Base-by-base conservation (phyloP, 2,797 vertebrate genomes). In the Chaenodraco wilsoni region DNA sequence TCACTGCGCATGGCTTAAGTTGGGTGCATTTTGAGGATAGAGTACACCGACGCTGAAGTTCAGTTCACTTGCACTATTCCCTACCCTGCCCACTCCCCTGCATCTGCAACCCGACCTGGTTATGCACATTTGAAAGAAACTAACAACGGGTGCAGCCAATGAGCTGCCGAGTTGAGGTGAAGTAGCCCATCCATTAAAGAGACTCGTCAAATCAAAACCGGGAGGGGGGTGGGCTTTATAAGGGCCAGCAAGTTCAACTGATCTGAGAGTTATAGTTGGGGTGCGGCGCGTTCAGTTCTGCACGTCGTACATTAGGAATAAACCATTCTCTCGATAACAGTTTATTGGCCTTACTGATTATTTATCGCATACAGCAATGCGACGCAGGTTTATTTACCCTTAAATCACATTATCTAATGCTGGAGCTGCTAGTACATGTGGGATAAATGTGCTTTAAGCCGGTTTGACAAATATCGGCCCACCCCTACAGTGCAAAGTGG, bases 261-360 rank as follows among this genome's bases (percentile, higher is more conserved):
- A 76, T 79, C 58, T 59, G 41, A 48, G 89, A 87, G 89, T 93
- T 94, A 89, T 91, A 94, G 92, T 94, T 93, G 95, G 95, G 95
- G 95, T 95, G 95, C 93, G 95, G 97, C 90, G 96, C 97, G 97
- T 98, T 98, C 96, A 89, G 87, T 97, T 98, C 92, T 95, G 97
- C 97, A 98, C 97, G 97, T 98, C 97, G 92, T 95, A 95, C 94
- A 95, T 95, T 92, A 91, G 95, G 96, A 95, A 92, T 77, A 87
- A 95, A 96, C 96, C 94, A 96, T 95, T 95, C 78, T 69, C 43
- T 27, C 44, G 80, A 80, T 60, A 49, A 76, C 82, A n/a, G 55
- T 76, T 87, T 89, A 68, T 63, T 52, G 15, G 9, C 41, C 59
- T 41, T 12, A 3, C 0, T 0, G 1, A 41, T 56, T 64, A 72